Evolutionary conservation across 2,797 vertebrate genomes (phyloP).

Genomic region (Saxicola maurus): DNA sequence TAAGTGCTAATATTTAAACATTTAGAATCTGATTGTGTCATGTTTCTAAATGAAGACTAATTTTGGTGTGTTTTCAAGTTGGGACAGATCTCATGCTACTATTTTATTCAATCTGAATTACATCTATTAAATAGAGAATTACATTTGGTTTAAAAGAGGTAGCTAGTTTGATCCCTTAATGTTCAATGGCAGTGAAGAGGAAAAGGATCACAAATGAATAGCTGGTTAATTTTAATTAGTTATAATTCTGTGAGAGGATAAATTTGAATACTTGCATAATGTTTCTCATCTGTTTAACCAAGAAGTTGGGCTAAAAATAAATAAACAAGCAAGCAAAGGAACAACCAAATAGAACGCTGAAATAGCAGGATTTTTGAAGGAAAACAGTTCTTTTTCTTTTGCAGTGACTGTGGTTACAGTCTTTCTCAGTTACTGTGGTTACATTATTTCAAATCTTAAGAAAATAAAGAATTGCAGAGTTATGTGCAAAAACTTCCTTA

Average conservation of each 20-base stretch:
- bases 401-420: neutral
- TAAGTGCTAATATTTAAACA: neutral
- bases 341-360: neutral
- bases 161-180: neutral
- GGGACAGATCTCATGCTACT: neutral
- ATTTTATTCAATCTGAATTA: neutral
- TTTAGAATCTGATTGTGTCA: neutral
- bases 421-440: neutral
- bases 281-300: neutral
- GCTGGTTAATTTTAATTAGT: neutral
- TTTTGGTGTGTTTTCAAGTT: neutral
- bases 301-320: neutral
- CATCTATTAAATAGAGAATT: neutral
- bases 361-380: neutral
- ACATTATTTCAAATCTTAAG: neutral
- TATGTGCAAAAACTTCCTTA: neutral
- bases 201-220: neutral
- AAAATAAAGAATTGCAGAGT: neutral
- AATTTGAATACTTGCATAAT: neutral
- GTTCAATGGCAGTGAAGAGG: neutral
- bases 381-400: neutral
- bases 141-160: neutral
- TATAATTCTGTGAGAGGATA: neutral
- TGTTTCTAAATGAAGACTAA: neutral
- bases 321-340: neutral